A percentile compares a stretch with the other conserved stretches of the same genome.
Conservation (phyloP, 2,113 vertebrate species). For the Cyprinodon brontotheroides region DNA sequence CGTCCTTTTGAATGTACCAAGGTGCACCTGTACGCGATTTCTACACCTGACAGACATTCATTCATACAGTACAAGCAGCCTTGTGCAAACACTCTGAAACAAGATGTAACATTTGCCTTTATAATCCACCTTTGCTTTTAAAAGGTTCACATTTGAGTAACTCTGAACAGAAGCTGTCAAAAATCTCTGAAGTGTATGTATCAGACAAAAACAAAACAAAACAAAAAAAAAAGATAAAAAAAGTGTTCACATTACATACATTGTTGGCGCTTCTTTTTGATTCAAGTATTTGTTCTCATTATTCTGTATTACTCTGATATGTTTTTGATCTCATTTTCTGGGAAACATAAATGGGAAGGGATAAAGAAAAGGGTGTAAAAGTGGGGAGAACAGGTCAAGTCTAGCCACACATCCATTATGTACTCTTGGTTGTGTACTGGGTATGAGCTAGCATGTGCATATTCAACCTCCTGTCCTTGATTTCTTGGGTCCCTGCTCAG, state of each 20-base stretch:
- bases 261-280: slow-evolving; percentile 94
- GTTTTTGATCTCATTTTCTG: slow-evolving; percentile 81
- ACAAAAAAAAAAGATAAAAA: slow-evolving; percentile 7
- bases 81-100: slow-evolving; percentile 82
- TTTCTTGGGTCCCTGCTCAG: slow-evolving; percentile 44
- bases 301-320: slow-evolving; percentile 87
- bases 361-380: slow-evolving; percentile 54
- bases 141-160: slow-evolving; percentile 58
- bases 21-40: neutral
- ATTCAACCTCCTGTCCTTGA: slow-evolving; percentile 85
- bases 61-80: slow-evolving; percentile 78
- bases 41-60: slow-evolving; percentile 64
- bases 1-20: neutral
- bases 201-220: slow-evolving; percentile 76
- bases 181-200: slow-evolving; percentile 88
- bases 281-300: slow-evolving; percentile 98
- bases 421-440: slow-evolving; percentile 59
- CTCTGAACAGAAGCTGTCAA: slow-evolving; percentile 75
- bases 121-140: slow-evolving; percentile 58
- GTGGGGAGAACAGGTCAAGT: slow-evolving; percentile 60
- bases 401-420: slow-evolving; percentile 56
- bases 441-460: slow-evolving; percentile 81
- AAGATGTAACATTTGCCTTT: slow-evolving; percentile 70
- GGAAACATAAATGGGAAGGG: slow-evolving; percentile 72
- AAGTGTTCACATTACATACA: slow-evolving; percentile 97